Conservation (phyloP, 2,797 vertebrate genomes). For the Myiotriccus ornatus region DNA sequence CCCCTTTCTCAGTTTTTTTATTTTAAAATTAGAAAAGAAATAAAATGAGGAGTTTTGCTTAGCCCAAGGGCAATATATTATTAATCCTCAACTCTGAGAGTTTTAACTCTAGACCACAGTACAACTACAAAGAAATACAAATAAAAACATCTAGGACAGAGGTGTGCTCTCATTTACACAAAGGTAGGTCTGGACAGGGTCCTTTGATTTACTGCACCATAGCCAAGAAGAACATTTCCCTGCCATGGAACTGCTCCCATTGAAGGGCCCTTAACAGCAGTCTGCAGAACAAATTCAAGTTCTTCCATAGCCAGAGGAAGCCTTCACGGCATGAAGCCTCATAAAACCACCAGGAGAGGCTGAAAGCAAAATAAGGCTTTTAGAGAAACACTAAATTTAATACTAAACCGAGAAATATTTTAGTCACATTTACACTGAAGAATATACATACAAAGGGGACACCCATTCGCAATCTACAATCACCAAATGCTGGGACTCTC, state of each 20-base stretch:
- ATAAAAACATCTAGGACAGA: not conserved
- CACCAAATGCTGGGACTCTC: not conserved
- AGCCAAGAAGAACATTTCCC: not conserved
- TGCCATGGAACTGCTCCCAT: not conserved
- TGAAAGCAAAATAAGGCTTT: not conserved
- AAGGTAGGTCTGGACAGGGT: not conserved
- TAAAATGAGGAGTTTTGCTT: not conserved
- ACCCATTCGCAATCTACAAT: not conserved
- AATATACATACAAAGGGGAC: not conserved
- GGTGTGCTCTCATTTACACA: not conserved
- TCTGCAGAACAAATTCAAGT: not conserved
- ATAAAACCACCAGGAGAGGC: not conserved
- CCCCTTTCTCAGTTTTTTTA: not conserved
- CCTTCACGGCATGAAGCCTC: not conserved
- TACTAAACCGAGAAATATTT: not conserved
- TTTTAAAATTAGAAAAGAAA: not conserved
- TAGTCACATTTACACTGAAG: not conserved
- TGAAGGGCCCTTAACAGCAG: not conserved
- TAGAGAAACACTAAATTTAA: not conserved
- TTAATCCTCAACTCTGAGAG: not conserved
- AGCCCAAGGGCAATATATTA: not conserved
- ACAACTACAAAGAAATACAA: not conserved
- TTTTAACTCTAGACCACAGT: not conserved
- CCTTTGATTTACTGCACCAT: not conserved
- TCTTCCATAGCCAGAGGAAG: not conserved